Base-by-base conservation (phyloP, 23 tunicate genomes). In the Styela plicata region DNA sequence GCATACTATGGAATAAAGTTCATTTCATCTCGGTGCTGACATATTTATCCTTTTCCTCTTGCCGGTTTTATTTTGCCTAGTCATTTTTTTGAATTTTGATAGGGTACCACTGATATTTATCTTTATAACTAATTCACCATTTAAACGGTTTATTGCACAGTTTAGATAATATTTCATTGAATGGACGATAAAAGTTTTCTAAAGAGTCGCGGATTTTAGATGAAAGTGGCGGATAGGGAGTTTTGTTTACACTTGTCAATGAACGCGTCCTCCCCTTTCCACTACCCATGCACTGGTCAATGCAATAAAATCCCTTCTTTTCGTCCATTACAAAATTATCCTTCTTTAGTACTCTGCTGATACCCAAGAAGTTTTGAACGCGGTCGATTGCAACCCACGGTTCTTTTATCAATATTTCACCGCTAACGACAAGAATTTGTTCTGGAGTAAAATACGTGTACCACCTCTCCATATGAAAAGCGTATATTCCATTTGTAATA, bases 231-330 rank as follows among this genome's bases (percentile, higher is more conserved):
- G 71, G n/a, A 25, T 25, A 19, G 16, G 31, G 21, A 67, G 31
- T 29, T 16, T 27, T 1, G 17, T 18, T 22, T 67, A 18, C 22
- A 27, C 23, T n/a, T 16, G 30, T 67, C 17, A 67, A n/a, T 25
- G 71, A 67, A 28, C 71, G 71, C 30, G 71, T 67, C 30, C 71
- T 27, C 19, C 71, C 71, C 23, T 67, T 67, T 17, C 1, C 71
- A 18, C 31, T 0, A 16, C 30, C 30, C 0, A 1, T 21, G 71
- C 71, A 67, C 21, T 18, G 30, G 23, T 22, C 71, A 25, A 67
- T 67, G 31, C 71, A 67, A 1, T 67, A 67, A 18, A 67, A 67
- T 0, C 71, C 71, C 22, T 29, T 27, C 30, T 67, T 29, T 1
- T 19, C 18, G 21, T 67, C 31, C 17, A 25, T 18, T 27, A 16